phyloP scores from a whole-genome alignment of 2,888 invertebrate species.

The Protula sp. region DNA sequence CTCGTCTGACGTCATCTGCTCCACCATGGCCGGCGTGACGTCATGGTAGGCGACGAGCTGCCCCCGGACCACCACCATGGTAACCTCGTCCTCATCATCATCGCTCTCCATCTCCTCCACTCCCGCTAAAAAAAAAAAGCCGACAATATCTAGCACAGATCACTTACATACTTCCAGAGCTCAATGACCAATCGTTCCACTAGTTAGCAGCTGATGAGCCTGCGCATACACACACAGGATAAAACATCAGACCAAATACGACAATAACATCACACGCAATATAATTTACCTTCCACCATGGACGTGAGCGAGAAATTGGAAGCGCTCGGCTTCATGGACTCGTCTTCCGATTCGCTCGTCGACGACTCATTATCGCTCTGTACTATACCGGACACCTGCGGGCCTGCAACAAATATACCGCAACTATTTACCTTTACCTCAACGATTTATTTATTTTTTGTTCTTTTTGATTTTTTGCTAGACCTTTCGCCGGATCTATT shows the following conservation, averaged over 20 bases:
- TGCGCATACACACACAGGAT: background rate
- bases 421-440: no score
- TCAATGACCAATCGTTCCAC: background rate
- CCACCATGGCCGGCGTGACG: slow-evolving; percentile 79
- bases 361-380: slow-evolving; percentile 30
- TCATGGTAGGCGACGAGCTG: slow-evolving; percentile 75
- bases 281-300: no score
- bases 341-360: slow-evolving; percentile 38
- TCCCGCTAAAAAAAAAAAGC: background rate
- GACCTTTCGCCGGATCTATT: no score
- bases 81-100: slow-evolving; percentile 62
- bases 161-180: background rate
- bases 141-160: background rate
- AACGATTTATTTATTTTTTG: no score
- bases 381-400: background rate
- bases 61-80: slow-evolving; percentile 76
- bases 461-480: no score
- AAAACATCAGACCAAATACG: background rate
- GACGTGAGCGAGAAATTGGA: no score
- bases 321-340: no score
- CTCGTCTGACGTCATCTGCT: slow-evolving; percentile 84
- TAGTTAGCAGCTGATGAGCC: background rate
- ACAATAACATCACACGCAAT: no score
- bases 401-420: no score
- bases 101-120: slow-evolving; percentile 47